phyloP scores from a whole-genome alignment of 2,888 invertebrate genomes.

The Pemphredon lugubris region DNA sequence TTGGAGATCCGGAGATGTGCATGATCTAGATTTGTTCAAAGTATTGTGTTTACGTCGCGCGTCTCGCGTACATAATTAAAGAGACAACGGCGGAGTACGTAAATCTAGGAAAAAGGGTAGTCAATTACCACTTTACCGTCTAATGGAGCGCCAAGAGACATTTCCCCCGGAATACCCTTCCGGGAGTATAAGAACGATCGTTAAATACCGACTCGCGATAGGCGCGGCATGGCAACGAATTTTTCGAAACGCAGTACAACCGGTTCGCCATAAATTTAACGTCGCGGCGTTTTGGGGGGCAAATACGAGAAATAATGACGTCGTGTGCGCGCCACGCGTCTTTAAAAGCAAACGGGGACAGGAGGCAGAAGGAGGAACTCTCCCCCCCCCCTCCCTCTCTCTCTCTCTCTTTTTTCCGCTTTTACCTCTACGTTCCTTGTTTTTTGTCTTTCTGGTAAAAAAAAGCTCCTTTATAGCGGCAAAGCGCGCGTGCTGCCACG shows the following conservation, averaged over 20 bases:
- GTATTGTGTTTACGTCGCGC: too few species aligned
- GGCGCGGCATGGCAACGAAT: conserved; percentile 16
- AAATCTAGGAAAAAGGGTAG: too few species aligned
- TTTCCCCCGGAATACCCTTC: too few species aligned
- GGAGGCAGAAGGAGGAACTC: conserved; percentile 38
- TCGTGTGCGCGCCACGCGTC: conserved; percentile 72
- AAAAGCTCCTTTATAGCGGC: conserved; percentile 64
- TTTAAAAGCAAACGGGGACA: conserved; percentile 51
- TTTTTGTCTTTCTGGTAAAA: conserved; percentile 64
- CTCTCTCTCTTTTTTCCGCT: conserved; percentile 51
- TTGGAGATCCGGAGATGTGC: too few species aligned
- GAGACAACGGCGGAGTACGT: too few species aligned
- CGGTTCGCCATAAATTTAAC: conserved; percentile 62
- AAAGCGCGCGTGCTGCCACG: conserved; percentile 64
- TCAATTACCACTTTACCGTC: too few species aligned
- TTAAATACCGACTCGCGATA: conserved; percentile 26
- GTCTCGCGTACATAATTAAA: too few species aligned
- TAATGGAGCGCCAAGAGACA: too few species aligned
- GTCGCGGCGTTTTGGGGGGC: conserved; percentile 13
- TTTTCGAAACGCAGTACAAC: conserved; percentile 52
- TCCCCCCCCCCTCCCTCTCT: conserved; percentile 21
- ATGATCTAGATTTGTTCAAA: too few species aligned
- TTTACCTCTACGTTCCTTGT: conserved; percentile 51
- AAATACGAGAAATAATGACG: conserved; percentile 65
- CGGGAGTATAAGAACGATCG: conserved; percentile 16